Percentiles rank a stretch among this genome's conserved stretches.
Evolutionary conservation across 2,888 invertebrate genomes (phyloP).

Genomic region (Tiliacea aurago): DNA sequence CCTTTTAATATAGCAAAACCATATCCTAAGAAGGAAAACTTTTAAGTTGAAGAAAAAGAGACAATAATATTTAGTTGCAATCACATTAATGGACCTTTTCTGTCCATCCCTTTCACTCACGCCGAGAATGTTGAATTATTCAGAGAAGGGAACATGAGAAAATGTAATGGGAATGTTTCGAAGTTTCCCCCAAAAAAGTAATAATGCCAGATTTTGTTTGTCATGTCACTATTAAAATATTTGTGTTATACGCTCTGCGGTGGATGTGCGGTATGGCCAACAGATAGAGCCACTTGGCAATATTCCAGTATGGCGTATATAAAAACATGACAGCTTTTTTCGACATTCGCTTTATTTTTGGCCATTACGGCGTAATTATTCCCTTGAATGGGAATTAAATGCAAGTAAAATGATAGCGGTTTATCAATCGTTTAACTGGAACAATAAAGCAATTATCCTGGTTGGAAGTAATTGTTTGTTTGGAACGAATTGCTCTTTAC

Average conservation of each 20-base stretch:
- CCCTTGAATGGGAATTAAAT: constrained; percentile 46
- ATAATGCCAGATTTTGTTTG: constrained; percentile 70
- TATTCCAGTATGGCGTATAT: constrained; percentile 75
- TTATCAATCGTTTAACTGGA: constrained; percentile 44
- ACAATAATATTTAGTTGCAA: constrained; percentile 74
- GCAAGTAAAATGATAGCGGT: constrained; percentile 47
- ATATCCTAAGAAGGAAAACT: constrained; percentile 27
- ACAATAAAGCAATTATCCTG: constrained; percentile 42
- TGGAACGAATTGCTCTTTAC: constrained; percentile 3
- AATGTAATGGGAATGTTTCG: constrained; percentile 76
- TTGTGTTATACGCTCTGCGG: constrained; percentile 67
- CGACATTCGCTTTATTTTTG: constrained; percentile 43
- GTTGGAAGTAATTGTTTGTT: constrained; percentile 40
- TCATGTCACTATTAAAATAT: constrained; percentile 73
- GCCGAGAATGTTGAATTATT: constrained; percentile 77
- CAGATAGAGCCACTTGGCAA: constrained; percentile 78
- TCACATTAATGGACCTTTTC: constrained; percentile 76
- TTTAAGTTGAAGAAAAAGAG: constrained; percentile 57
- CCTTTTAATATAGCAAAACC: too few relatives aligned
- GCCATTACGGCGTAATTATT: constrained; percentile 48
- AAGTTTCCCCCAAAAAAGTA: constrained; percentile 73
- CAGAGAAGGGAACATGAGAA: constrained; percentile 72
- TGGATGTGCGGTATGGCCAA: constrained; percentile 63
- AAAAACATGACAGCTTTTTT: constrained; percentile 58
- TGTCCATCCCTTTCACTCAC: constrained; percentile 71